phyloP scores from a whole-genome alignment of 2,888 invertebrate species.

The Carterocephalus palaemon region DNA sequence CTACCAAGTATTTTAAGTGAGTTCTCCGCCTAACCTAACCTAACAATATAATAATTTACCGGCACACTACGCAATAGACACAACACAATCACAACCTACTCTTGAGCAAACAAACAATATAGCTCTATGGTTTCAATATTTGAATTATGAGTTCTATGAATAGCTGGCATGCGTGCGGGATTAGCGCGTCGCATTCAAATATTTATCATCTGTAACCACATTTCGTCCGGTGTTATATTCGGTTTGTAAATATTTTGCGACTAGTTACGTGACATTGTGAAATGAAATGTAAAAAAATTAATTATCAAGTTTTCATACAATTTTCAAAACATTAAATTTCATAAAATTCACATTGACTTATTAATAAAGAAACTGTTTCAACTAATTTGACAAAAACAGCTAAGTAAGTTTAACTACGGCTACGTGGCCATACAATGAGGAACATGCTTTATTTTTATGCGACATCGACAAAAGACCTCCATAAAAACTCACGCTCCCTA shows the following conservation, averaged over 20 bases:
- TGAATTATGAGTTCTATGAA: slow-evolving; percentile 31
- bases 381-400: no score
- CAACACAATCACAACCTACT: not conserved
- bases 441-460: not conserved
- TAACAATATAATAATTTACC: no score
- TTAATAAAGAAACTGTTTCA: no score
- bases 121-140: slow-evolving; percentile 29
- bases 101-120: not conserved
- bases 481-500: not conserved
- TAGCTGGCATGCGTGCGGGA: slow-evolving; percentile 24
- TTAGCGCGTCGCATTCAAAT: slow-evolving; percentile 1
- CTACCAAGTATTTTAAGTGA: no score
- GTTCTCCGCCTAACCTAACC: no score
- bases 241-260: slow-evolving; percentile 9
- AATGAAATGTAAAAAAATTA: not conserved
- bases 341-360: no score
- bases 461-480: not conserved
- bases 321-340: no score
- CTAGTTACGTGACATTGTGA: no score
- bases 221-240: slow-evolving; percentile 5
- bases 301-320: not conserved
- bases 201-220: slow-evolving; percentile 13
- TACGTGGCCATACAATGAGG: no score
- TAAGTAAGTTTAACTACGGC: no score
- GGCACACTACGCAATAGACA: no score